phyloP scores from a whole-genome alignment of 2,797 vertebrate genomes.

The Brotula barbata region DNA sequence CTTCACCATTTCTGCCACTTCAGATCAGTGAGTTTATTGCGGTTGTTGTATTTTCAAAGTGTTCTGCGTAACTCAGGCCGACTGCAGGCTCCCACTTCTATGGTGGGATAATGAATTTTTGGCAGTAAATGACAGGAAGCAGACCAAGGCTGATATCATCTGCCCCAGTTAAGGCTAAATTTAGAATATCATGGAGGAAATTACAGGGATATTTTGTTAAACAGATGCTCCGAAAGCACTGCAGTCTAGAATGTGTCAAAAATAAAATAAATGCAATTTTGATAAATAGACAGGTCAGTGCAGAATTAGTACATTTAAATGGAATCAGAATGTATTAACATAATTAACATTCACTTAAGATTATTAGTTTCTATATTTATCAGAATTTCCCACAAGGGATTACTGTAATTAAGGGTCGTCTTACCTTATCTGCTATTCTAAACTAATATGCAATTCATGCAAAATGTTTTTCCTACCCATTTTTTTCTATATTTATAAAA shows the following conservation, averaged over 20 bases:
- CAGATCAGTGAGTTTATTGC: constrained; percentile 9
- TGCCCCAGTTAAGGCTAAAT: neutral
- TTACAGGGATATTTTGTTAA: neutral
- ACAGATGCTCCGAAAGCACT: neutral
- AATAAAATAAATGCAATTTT: neutral
- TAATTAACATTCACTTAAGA: too few relatives aligned
- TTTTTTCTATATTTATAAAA: too few relatives aligned
- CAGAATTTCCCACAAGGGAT: too few relatives aligned
- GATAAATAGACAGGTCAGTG: too few relatives aligned
- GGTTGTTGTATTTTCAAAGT: constrained; percentile 27
- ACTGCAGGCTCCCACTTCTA: constrained; percentile 14
- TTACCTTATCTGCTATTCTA: too few relatives aligned
- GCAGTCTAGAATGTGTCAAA: neutral
- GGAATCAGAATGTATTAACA: too few relatives aligned
- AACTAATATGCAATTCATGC: too few relatives aligned
- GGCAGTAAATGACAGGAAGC: neutral
- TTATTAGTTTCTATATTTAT: too few relatives aligned
- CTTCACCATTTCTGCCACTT: constrained; percentile 5
- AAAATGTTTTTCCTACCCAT: too few relatives aligned
- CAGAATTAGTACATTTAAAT: too few relatives aligned
- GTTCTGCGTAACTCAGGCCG: too few relatives aligned
- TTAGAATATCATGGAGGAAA: neutral
- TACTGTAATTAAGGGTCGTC: too few relatives aligned
- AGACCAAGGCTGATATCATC: neutral
- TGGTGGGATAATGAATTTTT: constrained; percentile 21